These are phyloP conservation scores for Tachysurus fulvidraco DNA, from an alignment of 2,113 vertebrate genomes.

Conservation along the genomic window DNA sequence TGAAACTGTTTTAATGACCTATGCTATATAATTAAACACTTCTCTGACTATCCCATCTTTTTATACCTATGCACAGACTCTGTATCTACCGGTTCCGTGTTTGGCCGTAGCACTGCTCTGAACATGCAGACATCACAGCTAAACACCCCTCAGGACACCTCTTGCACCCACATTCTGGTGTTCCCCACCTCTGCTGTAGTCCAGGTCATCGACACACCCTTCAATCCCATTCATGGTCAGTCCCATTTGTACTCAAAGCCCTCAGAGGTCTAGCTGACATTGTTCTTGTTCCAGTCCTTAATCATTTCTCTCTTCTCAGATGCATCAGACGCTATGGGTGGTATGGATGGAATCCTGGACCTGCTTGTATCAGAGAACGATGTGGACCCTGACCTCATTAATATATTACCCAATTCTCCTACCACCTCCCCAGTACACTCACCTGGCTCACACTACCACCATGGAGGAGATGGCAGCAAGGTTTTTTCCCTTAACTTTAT, in stretches of 20 bases:
- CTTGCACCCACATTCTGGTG: slow-evolving; percentile 96
- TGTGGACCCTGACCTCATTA: slow-evolving; percentile 94
- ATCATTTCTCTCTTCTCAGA: slow-evolving; percentile 68
- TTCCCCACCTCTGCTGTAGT: slow-evolving; percentile 96
- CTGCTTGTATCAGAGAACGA: slow-evolving; percentile 87
- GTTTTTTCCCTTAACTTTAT: slow-evolving; percentile 60
- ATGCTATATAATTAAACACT: background rate
- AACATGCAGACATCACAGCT: slow-evolving; percentile 97
- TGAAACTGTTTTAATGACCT: background rate
- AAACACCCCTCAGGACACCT: slow-evolving; percentile 95
- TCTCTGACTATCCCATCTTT: background rate
- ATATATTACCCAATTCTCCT: slow-evolving; percentile 88
- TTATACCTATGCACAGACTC: slow-evolving; percentile 67
- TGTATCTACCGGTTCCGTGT: slow-evolving; percentile 93
- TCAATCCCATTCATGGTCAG: slow-evolving; percentile 85
- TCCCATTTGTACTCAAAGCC: background rate
- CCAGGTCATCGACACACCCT: slow-evolving; percentile 92
- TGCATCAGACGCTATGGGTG: slow-evolving; percentile 80
- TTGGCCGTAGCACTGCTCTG: slow-evolving; percentile 93
- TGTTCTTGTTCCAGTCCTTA: background rate
- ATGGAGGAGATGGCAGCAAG: slow-evolving; percentile 93
- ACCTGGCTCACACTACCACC: slow-evolving; percentile 92
- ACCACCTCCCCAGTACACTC: slow-evolving; percentile 87
- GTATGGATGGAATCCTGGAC: slow-evolving; percentile 90
- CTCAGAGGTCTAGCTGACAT: background rate